phyloP scores from a whole-genome alignment of 2,113 vertebrate genomes.

The Cyprinus carpio region DNA sequence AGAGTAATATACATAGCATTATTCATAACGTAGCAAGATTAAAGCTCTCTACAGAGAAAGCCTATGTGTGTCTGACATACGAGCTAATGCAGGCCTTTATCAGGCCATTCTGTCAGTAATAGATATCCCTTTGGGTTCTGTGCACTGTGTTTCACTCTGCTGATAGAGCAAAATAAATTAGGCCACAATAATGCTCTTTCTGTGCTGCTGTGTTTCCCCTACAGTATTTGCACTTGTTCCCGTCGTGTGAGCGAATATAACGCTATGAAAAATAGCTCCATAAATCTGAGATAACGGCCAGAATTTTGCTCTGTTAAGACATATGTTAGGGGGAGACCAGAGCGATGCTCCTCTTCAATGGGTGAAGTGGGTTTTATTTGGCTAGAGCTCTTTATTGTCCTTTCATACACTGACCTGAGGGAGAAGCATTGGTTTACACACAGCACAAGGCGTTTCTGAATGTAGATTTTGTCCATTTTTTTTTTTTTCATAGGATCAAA shows the following conservation, averaged over 20 bases:
- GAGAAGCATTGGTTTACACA: background rate
- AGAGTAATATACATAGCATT: conserved; percentile 79
- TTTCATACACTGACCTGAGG: background rate
- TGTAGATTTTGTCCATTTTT: background rate
- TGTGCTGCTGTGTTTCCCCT: conserved; percentile 38
- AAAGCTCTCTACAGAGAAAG: conserved; percentile 66
- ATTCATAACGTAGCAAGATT: conserved; percentile 74
- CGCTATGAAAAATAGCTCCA: conserved; percentile 56
- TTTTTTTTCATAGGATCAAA: no score
- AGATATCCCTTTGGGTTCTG: conserved; percentile 66
- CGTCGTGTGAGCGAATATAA: conserved; percentile 46
- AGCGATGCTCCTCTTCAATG: conserved; percentile 51
- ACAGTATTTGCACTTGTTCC: background rate
- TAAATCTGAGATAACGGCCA: conserved; percentile 40
- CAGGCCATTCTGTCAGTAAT: conserved; percentile 68
- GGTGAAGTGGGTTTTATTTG: conserved; percentile 59
- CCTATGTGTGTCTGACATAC: conserved; percentile 64
- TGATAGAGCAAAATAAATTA: conserved; percentile 74
- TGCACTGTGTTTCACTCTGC: conserved; percentile 65
- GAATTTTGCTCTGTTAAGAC: conserved; percentile 57
- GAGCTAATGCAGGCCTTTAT: conserved; percentile 70
- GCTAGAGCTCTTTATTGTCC: conserved; percentile 38
- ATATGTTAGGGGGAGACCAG: conserved; percentile 55
- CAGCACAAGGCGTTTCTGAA: background rate
- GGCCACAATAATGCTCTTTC: conserved; percentile 60